Conservation (phyloP, 2,888 invertebrate genomes). For the Zhuqinia jingwanae region DNA sequence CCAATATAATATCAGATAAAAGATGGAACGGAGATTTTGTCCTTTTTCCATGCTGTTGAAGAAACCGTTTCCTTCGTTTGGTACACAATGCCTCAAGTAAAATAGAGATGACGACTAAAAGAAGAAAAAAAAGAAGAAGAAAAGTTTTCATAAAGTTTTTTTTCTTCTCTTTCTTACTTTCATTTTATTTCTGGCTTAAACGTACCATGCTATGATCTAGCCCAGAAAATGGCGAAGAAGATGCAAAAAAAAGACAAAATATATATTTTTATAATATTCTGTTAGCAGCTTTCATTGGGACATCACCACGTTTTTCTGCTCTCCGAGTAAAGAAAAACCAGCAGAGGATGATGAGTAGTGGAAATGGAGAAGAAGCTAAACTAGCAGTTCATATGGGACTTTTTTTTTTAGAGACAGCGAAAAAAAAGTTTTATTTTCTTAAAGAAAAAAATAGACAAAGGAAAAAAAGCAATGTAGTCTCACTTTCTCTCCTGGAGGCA, state of each 20-base stretch:
- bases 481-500: slow-evolving; percentile 19
- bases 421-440: slow-evolving; percentile 15
- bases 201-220: slow-evolving; percentile 54
- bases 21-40: slow-evolving; percentile 71
- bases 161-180: not conserved
- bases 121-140: slow-evolving; percentile 18
- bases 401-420: not conserved
- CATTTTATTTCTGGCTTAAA: slow-evolving; percentile 26
- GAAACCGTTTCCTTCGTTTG: no score
- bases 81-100: slow-evolving; percentile 40
- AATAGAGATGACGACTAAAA: not conserved
- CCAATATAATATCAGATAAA: slow-evolving; percentile 71
- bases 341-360: no score
- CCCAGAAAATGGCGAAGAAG: slow-evolving; percentile 33
- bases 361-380: slow-evolving; percentile 40
- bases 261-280: slow-evolving; percentile 49
- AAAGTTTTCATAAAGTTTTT: slow-evolving; percentile 55
- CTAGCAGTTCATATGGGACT: slow-evolving; percentile 49
- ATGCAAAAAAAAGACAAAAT: slow-evolving; percentile 48
- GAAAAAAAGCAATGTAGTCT: no score
- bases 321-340: not conserved
- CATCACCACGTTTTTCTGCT: slow-evolving; percentile 56
- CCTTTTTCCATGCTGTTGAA: slow-evolving; percentile 38
- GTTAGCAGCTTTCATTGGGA: slow-evolving; percentile 63
- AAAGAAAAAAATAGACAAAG: not conserved